A percentile compares a stretch with the other conserved stretches of the same genome.
These are phyloP conservation scores for Ischnura elegans DNA, from an alignment of 2,888 invertebrate genomes.

Conservation along the genomic window DNA sequence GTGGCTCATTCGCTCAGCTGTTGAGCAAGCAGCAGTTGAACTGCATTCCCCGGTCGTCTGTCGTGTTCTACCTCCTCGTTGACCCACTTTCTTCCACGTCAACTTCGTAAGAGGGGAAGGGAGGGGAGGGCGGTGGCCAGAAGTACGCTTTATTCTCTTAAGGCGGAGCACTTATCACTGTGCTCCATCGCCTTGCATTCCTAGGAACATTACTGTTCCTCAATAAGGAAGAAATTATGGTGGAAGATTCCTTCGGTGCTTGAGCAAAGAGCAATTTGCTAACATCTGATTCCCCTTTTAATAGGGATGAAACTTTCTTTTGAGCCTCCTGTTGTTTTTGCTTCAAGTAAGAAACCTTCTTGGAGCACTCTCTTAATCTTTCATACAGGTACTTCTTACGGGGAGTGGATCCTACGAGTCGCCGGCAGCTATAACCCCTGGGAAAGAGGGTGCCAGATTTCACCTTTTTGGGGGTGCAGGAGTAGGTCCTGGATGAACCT, in stretches of 20 bases:
- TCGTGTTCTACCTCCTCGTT: no score
- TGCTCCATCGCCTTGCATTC: background rate
- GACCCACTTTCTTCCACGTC: no score
- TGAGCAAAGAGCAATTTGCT: background rate
- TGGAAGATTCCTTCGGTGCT: background rate
- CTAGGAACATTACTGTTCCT: background rate
- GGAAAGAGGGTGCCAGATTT: background rate
- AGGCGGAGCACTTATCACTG: no score
- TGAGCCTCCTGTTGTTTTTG: background rate
- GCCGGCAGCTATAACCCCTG: background rate
- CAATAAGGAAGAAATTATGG: background rate
- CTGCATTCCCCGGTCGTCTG: no score
- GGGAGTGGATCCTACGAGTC: background rate
- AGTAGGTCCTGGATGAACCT: no score
- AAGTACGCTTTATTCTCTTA: no score
- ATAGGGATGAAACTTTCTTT: background rate
- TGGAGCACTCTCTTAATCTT: background rate
- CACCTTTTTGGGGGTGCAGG: background rate
- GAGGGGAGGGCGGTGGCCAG: no score
- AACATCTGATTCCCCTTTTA: background rate
- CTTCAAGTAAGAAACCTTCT: background rate
- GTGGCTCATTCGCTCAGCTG: no score
- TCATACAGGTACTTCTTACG: background rate
- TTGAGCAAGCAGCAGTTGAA: no score
- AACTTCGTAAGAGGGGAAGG: no score